These are phyloP conservation scores for Eupeodes luniger DNA, from an alignment of 2,888 invertebrate species.

Conservation along the genomic window DNA sequence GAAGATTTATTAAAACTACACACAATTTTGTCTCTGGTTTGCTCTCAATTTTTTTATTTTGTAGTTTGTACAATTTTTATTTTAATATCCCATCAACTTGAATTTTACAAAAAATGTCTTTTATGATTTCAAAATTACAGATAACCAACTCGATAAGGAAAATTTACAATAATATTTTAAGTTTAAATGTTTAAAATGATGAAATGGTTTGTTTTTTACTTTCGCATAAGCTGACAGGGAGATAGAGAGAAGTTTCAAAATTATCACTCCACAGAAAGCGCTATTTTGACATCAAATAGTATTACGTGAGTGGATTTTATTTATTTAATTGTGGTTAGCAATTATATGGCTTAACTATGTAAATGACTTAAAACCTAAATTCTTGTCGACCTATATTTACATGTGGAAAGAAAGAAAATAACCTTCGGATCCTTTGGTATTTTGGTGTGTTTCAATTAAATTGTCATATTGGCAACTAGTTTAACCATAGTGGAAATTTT, in stretches of 20 bases:
- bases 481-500: slow-evolving; percentile 10
- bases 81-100: slow-evolving; percentile 34
- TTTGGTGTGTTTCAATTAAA: slow-evolving; percentile 59
- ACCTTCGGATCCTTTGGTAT: slow-evolving; percentile 72
- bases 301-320: slow-evolving; percentile 36
- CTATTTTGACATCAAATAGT: slow-evolving; percentile 51
- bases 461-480: slow-evolving; percentile 34
- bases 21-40: slow-evolving; percentile 64
- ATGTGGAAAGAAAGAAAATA: slow-evolving; percentile 64
- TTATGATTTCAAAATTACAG: slow-evolving; percentile 30
- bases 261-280: slow-evolving; percentile 32
- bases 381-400: slow-evolving; percentile 60
- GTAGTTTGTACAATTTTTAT: slow-evolving; percentile 31
- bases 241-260: not conserved
- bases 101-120: slow-evolving; percentile 52
- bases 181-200: slow-evolving; percentile 25
- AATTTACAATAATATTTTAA: slow-evolving; percentile 7
- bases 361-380: slow-evolving; percentile 41
- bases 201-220: slow-evolving; percentile 9
- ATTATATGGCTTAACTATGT: slow-evolving; percentile 37
- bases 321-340: slow-evolving; percentile 27
- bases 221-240: slow-evolving; percentile 9
- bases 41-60: slow-evolving; percentile 62
- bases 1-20: slow-evolving; percentile 45
- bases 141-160: not conserved